phyloP scores from a whole-genome alignment of 2,888 invertebrate genomes.

The Andrena chrysosceles region DNA sequence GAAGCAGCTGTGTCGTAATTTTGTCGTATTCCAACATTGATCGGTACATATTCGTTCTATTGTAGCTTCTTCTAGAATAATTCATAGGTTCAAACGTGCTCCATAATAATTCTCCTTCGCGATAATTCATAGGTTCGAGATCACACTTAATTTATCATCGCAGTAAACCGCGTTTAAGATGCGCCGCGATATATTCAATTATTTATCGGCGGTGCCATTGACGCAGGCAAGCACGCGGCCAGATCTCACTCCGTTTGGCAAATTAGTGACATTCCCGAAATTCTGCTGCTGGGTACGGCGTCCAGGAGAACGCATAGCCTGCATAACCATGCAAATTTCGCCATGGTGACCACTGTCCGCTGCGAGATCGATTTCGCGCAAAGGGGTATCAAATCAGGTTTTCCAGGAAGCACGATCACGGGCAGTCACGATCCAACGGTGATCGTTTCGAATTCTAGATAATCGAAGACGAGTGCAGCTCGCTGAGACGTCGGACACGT shows the following conservation, averaged over 20 bases:
- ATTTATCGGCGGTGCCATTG: conserved; percentile 15
- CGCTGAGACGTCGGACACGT: too few species aligned
- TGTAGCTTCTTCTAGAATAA: not conserved
- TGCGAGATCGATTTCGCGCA: not conserved
- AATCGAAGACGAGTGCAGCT: not conserved
- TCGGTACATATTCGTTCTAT: too few species aligned
- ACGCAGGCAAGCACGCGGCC: conserved; percentile 26
- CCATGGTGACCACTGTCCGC: not conserved
- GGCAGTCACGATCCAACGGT: not conserved
- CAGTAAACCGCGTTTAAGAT: conserved; percentile 1
- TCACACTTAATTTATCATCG: not conserved
- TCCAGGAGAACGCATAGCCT: conserved; percentile 19
- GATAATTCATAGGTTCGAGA: not conserved
- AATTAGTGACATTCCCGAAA: conserved; percentile 65
- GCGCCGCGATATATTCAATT: conserved; percentile 11
- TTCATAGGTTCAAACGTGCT: not conserved
- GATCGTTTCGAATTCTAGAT: not conserved
- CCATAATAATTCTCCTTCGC: not conserved
- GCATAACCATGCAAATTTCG: conserved; percentile 40
- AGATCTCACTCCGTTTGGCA: conserved; percentile 57
- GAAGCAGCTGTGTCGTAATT: too few species aligned
- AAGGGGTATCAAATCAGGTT: not conserved
- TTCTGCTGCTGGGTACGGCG: conserved; percentile 39
- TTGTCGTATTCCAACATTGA: too few species aligned
- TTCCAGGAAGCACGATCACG: not conserved